Evolutionary conservation across 2,888 invertebrate species (phyloP), one percentile per base, ranked within the genome.

Genomic region (Amphipoea lucens): DNA sequence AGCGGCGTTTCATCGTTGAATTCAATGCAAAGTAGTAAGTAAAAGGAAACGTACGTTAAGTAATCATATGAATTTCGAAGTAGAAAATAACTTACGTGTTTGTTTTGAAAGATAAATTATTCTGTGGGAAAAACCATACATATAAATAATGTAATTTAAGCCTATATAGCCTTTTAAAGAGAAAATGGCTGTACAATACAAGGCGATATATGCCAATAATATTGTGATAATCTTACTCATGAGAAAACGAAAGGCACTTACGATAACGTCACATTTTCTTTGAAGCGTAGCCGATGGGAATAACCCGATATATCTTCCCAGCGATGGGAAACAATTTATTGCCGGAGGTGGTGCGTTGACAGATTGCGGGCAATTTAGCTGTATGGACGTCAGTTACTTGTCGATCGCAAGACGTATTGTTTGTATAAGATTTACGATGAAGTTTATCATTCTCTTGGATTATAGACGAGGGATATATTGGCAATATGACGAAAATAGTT

Each of bases 281-380:
- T 40, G 51, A 51, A 57, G 74, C 74, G 76, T 77, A 69, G 29
- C 57, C 51, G 62, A 75, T 77, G 51, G 54, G 60, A 87, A 84
- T 79, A 83, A 66, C 66, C 57, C 72, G 68, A 75, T 77, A 87
- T 69, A 36, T 78, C 14, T 71, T 70, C 36, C 87, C 71, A 75
- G 63, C 45, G 67, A 87, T 80, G 72, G 87, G 85, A 69, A 83
- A 42, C 29, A 72, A 86, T 86, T 75, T 86, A 74, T 66, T 74
- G 60, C 68, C 11, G 72, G 36, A 29, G 74, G 79, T 70, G 75
- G 51, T 67, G 63, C 62, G 65, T 87, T 87, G 85, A 87, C 81
- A 84, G 80, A 85, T 87, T 87, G 81, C 81, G 48, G 65, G 68
- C 72, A 86, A 85, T 85, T 73, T 76, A 65, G 65, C 54, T 48